Percentiles rank a stretch among this genome's conserved stretches.
Evolutionary conservation across 2,797 vertebrate genomes (phyloP).

Genomic region (Potorous gilbertii): DNA sequence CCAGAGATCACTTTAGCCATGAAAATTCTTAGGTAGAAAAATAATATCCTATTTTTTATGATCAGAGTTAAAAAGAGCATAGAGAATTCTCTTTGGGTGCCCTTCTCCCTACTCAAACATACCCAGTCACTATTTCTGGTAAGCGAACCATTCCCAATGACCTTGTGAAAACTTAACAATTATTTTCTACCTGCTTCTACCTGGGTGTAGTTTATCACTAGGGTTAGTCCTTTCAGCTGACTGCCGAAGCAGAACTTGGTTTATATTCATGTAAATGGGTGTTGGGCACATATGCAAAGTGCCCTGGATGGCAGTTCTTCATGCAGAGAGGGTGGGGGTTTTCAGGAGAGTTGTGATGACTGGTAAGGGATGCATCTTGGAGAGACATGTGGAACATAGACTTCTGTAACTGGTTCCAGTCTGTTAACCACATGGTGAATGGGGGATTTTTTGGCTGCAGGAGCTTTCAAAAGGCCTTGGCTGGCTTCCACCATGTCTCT

Average conservation of each 20-base stretch:
- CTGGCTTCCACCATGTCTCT: not conserved
- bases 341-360: not conserved
- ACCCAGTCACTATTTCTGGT: not conserved
- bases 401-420: conserved; percentile 1
- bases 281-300: not conserved
- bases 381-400: not conserved
- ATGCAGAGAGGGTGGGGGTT: not conserved
- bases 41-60: not conserved
- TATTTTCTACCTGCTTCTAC: not conserved
- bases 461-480: not conserved
- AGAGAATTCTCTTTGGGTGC: not conserved
- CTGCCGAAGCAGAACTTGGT: not conserved
- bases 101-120: not conserved
- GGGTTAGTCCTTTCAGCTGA: not conserved
- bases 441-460: not conserved
- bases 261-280: not conserved
- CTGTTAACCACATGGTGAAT: not conserved
- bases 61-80: not conserved
- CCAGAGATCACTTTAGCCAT: not conserved
- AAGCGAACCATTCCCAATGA: not conserved
- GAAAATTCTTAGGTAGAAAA: not conserved
- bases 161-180: not conserved
- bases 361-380: not conserved
- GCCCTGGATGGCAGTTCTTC: not conserved
- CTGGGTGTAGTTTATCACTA: not conserved